Evolutionary conservation across 2,113 vertebrate genomes (phyloP), one percentile per base, ranked within the genome.

Genomic region (Aix galericulata): DNA sequence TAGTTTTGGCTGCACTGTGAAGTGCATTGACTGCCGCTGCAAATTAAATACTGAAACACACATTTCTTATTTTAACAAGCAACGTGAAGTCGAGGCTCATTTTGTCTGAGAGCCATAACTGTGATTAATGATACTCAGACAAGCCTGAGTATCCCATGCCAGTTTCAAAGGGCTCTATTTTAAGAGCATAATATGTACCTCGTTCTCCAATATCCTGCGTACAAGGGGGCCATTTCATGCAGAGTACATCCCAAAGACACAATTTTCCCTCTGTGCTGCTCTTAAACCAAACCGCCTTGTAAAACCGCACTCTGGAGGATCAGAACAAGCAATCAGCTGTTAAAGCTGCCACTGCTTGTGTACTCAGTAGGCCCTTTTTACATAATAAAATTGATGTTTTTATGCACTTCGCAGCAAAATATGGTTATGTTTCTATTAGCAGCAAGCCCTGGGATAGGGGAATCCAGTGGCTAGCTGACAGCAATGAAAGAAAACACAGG

Each of bases 21-120:
- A 58, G 58, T 0, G 1, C 38, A 58, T 44, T 15, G 48, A 53
- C 40, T 15, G 27, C 64, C 59, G 52, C 34, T 64, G 89, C 75
- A 81, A 88, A 88, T 17, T 17, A 88, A 93, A 75, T 32, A 40
- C 42, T 53, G 32, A 84, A 92, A 46, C 1, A 7, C 11, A 6
- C 52, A 22, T 78, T 81, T 93, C 85, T 75, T 88, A 31, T 75
- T 88, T 90, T 83, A 96, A 92, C 64, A 82, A 86, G 69, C 36
- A 72, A 26, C 38, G 6, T 4, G 5, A 83, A 83, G 69, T 67
- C 1, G 2, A 94, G 76, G 44, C 42, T 77, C 10, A 0, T 86
- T 95, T 95, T 75, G 53, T 74, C 73, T 81, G 62, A 72, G 81
- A 71, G n/a, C 81, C 75, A 1, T 44, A 68, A 53, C 27, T 15